Percentiles rank a stretch among this genome's conserved stretches.
phyloP scores from a whole-genome alignment of 1,140 invertebrate species.

The Drosophila takahashii region DNA sequence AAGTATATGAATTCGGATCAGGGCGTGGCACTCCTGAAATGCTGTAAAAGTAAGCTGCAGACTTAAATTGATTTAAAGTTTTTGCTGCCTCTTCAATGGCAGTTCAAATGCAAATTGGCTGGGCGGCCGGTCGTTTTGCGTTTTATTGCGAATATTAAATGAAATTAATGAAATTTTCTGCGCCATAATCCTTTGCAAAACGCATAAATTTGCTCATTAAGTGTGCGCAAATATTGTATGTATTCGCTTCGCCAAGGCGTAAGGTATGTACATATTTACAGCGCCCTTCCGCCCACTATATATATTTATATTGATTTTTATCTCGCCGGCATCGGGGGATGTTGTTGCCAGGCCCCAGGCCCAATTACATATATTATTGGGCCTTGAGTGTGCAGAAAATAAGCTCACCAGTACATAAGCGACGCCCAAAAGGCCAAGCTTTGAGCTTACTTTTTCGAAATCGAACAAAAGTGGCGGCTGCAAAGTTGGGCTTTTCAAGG shows the following conservation, averaged over 20 bases:
- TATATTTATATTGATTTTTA: constrained; percentile 76
- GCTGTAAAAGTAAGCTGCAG: constrained; percentile 28
- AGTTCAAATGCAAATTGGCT: constrained; percentile 70
- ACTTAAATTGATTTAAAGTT: constrained; percentile 74
- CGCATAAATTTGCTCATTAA: constrained; percentile 79
- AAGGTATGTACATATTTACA: constrained; percentile 23
- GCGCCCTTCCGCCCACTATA: constrained; percentile 34
- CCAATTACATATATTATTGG: constrained; percentile 29
- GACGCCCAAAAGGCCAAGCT: constrained; percentile 63
- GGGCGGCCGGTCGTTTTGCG: constrained; percentile 29
- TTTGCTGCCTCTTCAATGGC: constrained; percentile 17
- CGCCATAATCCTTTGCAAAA: constrained; percentile 82
- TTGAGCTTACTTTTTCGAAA: constrained; percentile 65
- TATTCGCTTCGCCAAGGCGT: constrained; percentile 32
- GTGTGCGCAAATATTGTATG: constrained; percentile 64
- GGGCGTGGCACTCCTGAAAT: constrained; percentile 42
- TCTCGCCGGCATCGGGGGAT: constrained; percentile 72
- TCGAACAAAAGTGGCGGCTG: constrained; percentile 8
- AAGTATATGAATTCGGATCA: background rate
- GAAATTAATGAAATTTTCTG: constrained; percentile 83
- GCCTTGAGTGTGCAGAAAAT: constrained; percentile 32
- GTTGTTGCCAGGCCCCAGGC: constrained; percentile 56
- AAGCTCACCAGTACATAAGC: constrained; percentile 63
- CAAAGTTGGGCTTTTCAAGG: constrained; percentile 19
- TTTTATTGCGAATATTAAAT: constrained; percentile 83